Evolutionary conservation across 2,888 invertebrate genomes (phyloP).

Genomic region (Caenorhabditis plicata): DNA sequence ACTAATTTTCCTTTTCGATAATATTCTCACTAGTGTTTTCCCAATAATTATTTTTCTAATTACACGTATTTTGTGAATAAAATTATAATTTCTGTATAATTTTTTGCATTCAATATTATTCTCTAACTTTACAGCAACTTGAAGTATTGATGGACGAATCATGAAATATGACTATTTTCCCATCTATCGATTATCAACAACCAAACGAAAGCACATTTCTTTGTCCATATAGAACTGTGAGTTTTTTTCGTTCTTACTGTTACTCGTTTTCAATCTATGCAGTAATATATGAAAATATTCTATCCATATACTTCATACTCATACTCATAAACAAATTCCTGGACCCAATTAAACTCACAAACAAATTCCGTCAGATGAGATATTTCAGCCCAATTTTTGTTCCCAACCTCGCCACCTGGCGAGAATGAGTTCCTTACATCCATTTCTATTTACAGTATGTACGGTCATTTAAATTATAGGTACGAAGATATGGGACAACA

Average conservation of each 20-base stretch:
- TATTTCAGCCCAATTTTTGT: too few species aligned
- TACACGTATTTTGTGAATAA: not conserved
- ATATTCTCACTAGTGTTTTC: not conserved
- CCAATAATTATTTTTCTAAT: not conserved
- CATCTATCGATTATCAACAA: constrained; percentile 19
- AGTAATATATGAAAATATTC: too few species aligned
- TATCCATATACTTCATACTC: too few species aligned
- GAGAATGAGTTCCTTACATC: too few species aligned
- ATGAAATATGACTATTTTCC: constrained; percentile 30
- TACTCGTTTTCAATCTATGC: too few species aligned
- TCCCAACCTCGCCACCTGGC: too few species aligned
- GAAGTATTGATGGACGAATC: constrained; percentile 6
- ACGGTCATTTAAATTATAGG: constrained; percentile 15
- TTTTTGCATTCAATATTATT: not conserved
- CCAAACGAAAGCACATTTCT: constrained; percentile 51
- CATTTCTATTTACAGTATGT: too few species aligned
- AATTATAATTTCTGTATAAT: not conserved
- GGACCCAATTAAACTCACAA: too few species aligned
- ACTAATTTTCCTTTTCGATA: too few species aligned
- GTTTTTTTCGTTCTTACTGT: constrained; percentile 1
- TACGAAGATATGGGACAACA: constrained; percentile 48
- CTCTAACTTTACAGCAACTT: not conserved
- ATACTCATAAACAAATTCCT: too few species aligned
- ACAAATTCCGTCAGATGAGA: too few species aligned
- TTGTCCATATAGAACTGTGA: constrained; percentile 36